phyloP scores from a whole-genome alignment of 2,797 vertebrate genomes.

The Zonotrichia albicollis region DNA sequence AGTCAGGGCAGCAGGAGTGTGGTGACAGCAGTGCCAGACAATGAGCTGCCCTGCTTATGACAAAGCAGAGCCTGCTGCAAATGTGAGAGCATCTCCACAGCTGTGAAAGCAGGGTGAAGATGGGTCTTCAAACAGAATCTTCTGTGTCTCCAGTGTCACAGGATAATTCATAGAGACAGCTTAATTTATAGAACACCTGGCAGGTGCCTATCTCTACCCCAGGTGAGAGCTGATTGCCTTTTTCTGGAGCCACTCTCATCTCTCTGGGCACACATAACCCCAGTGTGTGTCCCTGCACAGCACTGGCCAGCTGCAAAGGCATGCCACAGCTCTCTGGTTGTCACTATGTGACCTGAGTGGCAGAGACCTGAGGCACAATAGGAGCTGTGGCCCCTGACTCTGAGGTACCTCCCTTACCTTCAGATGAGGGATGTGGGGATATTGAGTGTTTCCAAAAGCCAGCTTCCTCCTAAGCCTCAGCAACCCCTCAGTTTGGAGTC shows the following conservation, averaged over 20 bases:
- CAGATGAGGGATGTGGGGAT: background rate
- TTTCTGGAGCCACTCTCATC: background rate
- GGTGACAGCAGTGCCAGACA: background rate
- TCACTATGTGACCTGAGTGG: background rate
- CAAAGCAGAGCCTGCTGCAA: background rate
- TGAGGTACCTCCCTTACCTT: background rate
- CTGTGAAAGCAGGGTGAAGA: background rate
- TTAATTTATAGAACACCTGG: background rate
- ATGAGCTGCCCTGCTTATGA: background rate
- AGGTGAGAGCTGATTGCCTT: background rate
- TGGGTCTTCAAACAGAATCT: background rate
- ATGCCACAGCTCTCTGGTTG: background rate
- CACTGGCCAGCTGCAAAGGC: background rate
- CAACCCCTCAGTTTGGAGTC: background rate
- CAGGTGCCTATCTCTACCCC: background rate
- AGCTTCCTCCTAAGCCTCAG: background rate
- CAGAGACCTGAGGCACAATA: background rate
- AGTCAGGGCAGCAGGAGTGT: background rate
- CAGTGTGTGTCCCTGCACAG: background rate
- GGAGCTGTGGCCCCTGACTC: background rate
- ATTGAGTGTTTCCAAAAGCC: background rate
- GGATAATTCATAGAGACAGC: background rate
- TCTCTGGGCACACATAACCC: rapidly evolving
- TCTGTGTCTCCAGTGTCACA: background rate
- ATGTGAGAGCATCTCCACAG: background rate